Evolutionary conservation across 2,113 vertebrate genomes (phyloP).

Genomic region (Pteronura brasiliensis): DNA sequence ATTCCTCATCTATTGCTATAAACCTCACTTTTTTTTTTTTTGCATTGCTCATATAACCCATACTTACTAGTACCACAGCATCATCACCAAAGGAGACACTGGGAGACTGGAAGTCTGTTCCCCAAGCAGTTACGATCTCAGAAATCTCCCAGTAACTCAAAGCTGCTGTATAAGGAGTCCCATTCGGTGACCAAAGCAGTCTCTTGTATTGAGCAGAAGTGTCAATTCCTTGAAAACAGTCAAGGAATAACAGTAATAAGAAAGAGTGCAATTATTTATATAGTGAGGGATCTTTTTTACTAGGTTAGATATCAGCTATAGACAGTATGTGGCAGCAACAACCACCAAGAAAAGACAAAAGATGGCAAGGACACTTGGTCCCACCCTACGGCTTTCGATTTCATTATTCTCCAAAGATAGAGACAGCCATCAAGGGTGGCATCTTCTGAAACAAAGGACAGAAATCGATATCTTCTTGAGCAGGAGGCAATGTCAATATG

Average conservation of each 20-base stretch:
- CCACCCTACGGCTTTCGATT: background rate
- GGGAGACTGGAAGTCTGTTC: background rate
- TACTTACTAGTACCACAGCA: background rate
- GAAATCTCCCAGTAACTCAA: background rate
- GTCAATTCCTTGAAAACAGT: background rate
- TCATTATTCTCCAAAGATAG: constrained; percentile 4
- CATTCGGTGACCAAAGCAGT: background rate
- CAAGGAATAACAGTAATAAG: background rate
- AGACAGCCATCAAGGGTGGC: background rate
- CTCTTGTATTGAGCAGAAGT: background rate
- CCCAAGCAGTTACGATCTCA: background rate
- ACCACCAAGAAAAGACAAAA: background rate
- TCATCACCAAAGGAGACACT: background rate
- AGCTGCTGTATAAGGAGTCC: background rate
- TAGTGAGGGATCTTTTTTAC: background rate
- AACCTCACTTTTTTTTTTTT: background rate
- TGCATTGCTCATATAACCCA: background rate
- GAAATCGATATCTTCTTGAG: background rate
- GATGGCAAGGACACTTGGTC: background rate
- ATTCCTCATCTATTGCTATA: background rate
- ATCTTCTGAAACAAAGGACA: constrained; percentile 21
- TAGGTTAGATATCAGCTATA: background rate
- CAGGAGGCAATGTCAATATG: background rate
- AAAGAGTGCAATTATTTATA: background rate
- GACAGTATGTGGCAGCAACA: background rate